Percentiles rank a stretch among this genome's conserved stretches.
phyloP scores from a whole-genome alignment of 2,113 vertebrate species.

The Epinephelus cyanopodus region DNA sequence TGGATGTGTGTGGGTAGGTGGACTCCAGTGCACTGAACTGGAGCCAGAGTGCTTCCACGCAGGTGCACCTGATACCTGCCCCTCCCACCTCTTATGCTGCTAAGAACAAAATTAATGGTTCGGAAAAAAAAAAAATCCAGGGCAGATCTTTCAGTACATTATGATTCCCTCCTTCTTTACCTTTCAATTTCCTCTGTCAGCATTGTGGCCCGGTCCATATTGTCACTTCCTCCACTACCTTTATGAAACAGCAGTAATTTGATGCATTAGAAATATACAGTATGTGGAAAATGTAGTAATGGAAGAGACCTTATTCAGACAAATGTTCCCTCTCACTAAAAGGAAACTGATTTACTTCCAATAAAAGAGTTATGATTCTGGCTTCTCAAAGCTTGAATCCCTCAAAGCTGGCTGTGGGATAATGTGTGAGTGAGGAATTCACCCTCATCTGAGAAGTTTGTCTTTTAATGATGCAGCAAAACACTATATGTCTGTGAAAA shows the following conservation, averaged over 20 bases:
- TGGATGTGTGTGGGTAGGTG: slow-evolving; percentile 36
- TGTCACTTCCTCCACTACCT: background rate
- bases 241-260: background rate
- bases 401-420: background rate
- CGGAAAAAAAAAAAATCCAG: background rate
- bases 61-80: slow-evolving; percentile 62
- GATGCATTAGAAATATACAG: background rate
- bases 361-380: background rate
- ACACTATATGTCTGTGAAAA: background rate
- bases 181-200: background rate
- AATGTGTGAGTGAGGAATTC: background rate
- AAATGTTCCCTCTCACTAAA: background rate
- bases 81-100: slow-evolving; percentile 10
- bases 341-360: background rate
- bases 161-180: background rate
- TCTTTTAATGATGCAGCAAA: background rate
- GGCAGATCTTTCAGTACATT: background rate
- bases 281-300: background rate
- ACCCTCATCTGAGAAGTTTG: background rate
- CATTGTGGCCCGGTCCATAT: background rate
- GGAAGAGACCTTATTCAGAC: background rate
- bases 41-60: slow-evolving; percentile 52
- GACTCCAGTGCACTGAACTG: slow-evolving; percentile 51
- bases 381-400: background rate
- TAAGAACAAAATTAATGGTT: slow-evolving; percentile 36